Base-by-base conservation (phyloP, 1,140 invertebrate genomes). In the Medauroidea extradentata region DNA sequence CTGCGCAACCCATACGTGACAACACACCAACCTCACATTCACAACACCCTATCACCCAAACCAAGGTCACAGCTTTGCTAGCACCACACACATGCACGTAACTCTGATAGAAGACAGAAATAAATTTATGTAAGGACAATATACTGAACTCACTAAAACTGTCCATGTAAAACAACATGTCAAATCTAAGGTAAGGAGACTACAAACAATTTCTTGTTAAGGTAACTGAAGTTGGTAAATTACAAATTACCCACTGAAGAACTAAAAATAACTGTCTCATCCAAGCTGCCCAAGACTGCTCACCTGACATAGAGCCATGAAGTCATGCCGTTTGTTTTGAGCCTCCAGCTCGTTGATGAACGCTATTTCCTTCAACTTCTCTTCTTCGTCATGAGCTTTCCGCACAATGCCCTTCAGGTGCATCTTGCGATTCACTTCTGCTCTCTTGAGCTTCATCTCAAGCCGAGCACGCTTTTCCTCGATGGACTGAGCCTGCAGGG, bases 331-430 rank as follows among this genome's bases (percentile, higher is more conserved):
- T 67, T 96, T 91, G 73, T 98, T 97, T 76, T 97, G 92, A 1
- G 94, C 94, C 71, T 98, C 93, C 2, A 98, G 76, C 68, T 93
- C 91, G 75, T 98, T 98, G 53, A 98, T 99, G 73, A 99, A 99
- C 25, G 94, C 94, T 60, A 99, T 98, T 80, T 98, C 96, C 66
- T 94, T 92, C 0, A 95, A 79, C 75, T 99, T 98, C 43, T 94
- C 93, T 64, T 98, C 95, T 75, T 99, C 96, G 67, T 98, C 96
- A 66, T 98, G 94, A 2, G 96, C 96, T 75, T 98, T 98, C 56
- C 87, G 84, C 1, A 96, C 87, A 63, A 96, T 93, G 60, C 89
- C 88, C 67, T 88, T 77, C 24, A 91, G 72, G 71, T 88, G 81
- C 65, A 89, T 81, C 53, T 90, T 88, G 19, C 96, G 80, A 70